Conservation (phyloP, 2,113 vertebrate species). For the Brienomyrus longianalis region DNA sequence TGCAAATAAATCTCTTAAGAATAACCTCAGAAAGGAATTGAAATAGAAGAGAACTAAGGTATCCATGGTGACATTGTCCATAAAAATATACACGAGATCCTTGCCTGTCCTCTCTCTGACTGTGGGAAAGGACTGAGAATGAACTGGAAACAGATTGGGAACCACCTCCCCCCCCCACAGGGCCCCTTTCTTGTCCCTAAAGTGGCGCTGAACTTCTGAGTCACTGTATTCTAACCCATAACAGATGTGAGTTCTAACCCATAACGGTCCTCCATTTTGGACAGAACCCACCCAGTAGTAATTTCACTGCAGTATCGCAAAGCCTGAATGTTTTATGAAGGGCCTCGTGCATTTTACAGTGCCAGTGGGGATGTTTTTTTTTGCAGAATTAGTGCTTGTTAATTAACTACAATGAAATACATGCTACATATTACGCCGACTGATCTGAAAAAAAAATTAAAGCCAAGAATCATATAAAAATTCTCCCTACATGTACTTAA, state of each 20-base stretch:
- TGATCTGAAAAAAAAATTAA: neutral
- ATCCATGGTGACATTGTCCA: neutral
- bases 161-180: neutral
- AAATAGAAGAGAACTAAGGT: neutral
- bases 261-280: neutral
- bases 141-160: conserved; percentile 4
- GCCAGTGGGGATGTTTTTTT: neutral
- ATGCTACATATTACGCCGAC: neutral
- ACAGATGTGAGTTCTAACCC: conserved; percentile 13
- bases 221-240: conserved; percentile 4
- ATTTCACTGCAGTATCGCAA: neutral
- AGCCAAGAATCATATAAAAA: neutral
- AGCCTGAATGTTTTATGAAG: neutral
- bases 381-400: neutral
- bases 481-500: neutral
- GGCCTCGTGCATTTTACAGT: neutral
- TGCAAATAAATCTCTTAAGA: neutral
- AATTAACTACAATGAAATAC: neutral
- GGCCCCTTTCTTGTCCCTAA: neutral
- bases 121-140: neutral
- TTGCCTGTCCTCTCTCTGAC: conserved; percentile 1
- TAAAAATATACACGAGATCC: neutral
- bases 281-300: conserved; percentile 8
- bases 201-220: neutral
- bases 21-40: neutral